Percentiles rank a stretch among this genome's conserved stretches.
phyloP scores from a whole-genome alignment of 2,888 invertebrate species.

The Thalpophila matura region DNA sequence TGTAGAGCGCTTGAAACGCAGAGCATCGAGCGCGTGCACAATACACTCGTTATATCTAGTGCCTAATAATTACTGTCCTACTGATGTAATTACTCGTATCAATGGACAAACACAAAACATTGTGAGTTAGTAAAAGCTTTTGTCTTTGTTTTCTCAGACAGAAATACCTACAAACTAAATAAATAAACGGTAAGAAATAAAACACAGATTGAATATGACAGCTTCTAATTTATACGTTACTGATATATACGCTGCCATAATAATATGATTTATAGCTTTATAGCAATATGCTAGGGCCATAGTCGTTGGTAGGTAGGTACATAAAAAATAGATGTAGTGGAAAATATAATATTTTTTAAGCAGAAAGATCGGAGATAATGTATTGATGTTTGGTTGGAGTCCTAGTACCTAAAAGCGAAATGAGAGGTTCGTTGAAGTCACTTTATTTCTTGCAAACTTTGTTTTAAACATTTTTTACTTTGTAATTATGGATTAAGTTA shows the following conservation, averaged over 20 bases:
- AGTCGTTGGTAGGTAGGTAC: background rate
- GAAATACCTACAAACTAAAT: constrained; percentile 5
- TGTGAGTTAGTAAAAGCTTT: background rate
- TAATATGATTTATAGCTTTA: constrained; percentile 27
- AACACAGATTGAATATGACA: constrained; percentile 11
- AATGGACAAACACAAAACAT: no score
- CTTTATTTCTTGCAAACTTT: background rate
- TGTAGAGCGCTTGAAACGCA: no score
- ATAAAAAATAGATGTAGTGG: constrained; percentile 20
- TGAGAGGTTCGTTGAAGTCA: background rate
- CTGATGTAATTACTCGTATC: no score
- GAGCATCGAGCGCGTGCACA: no score
- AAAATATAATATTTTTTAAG: constrained; percentile 34
- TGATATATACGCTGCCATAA: constrained; percentile 22
- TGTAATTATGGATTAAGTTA: no score
- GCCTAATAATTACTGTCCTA: no score
- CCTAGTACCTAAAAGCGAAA: background rate
- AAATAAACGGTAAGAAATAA: constrained; percentile 22
- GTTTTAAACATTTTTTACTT: no score
- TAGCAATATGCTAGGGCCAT: constrained; percentile 12
- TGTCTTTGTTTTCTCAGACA: background rate
- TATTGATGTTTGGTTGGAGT: constrained; percentile 36
- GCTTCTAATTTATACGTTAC: constrained; percentile 29
- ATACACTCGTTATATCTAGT: no score
- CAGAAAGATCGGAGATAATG: constrained; percentile 22